Percentiles rank a stretch among this genome's conserved stretches.
Evolutionary conservation across 1,140 invertebrate genomes (phyloP).

Genomic region (Mizuhopecten yessoensis): DNA sequence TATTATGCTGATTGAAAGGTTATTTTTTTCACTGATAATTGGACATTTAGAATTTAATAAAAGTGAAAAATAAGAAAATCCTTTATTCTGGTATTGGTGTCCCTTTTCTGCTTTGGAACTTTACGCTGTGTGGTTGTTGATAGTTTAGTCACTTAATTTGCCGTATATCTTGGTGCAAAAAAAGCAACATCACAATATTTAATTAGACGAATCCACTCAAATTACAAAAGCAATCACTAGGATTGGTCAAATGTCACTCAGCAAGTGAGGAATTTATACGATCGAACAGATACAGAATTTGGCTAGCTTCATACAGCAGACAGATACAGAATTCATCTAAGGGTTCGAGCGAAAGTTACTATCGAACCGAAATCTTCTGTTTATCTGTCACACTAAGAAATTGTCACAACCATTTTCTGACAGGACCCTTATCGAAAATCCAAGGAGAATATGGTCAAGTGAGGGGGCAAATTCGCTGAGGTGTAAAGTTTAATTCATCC

Average conservation of each 20-base stretch:
- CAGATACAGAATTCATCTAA: background rate
- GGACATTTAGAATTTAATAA: no score
- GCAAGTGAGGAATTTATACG: background rate
- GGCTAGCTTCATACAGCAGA: background rate
- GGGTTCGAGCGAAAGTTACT: background rate
- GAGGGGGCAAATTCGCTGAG: background rate
- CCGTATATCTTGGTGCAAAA: background rate
- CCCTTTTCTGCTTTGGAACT: no score
- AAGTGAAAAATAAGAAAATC: no score
- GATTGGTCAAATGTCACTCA: background rate
- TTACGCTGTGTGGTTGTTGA: no score
- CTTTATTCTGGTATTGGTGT: no score
- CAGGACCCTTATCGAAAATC: background rate
- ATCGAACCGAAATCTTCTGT: background rate
- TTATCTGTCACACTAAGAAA: background rate
- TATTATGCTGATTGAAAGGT: no score
- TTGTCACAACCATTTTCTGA: background rate
- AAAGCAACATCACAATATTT: background rate
- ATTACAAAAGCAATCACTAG: background rate
- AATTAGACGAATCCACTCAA: background rate
- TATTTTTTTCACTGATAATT: no score
- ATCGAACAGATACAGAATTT: background rate
- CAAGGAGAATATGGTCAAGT: constrained; percentile 6
- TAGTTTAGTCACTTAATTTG: no score
- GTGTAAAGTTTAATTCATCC: constrained; percentile 22